Percentiles rank a stretch among this genome's conserved stretches.
These are phyloP conservation scores for Coleophora deauratella DNA, from an alignment of 2,888 invertebrate genomes.

Conservation along the genomic window DNA sequence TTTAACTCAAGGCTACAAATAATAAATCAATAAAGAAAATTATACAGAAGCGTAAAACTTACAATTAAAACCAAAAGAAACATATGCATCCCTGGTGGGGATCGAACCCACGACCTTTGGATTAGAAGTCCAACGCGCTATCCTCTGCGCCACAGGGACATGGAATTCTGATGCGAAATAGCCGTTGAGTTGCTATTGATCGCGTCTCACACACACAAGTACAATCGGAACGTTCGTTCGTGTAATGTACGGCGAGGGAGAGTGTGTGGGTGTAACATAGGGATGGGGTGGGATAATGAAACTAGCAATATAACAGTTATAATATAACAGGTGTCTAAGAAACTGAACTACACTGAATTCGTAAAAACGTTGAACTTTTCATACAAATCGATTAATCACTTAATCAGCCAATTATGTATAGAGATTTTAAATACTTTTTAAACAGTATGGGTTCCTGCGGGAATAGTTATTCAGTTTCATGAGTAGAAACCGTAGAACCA, in stretches of 20 bases:
- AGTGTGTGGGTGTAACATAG: slow-evolving; percentile 4
- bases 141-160: slow-evolving; percentile 89
- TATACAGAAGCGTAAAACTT: background rate
- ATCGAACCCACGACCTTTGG: slow-evolving; percentile 91
- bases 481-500: too few species aligned
- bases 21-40: slow-evolving; percentile 12
- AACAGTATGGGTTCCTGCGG: too few species aligned
- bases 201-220: slow-evolving; percentile 5
- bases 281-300: too few species aligned
- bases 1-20: slow-evolving; percentile 1
- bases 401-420: too few species aligned
- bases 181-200: slow-evolving; percentile 13
- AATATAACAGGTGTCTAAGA: too few species aligned
- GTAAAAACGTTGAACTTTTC: too few species aligned
- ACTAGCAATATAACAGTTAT: too few species aligned
- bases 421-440: too few species aligned
- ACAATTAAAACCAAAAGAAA: background rate
- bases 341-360: too few species aligned
- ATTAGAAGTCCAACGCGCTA: slow-evolving; percentile 92
- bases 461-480: too few species aligned
- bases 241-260: too few species aligned
- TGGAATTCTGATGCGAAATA: slow-evolving; percentile 26
- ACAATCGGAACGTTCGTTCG: background rate
- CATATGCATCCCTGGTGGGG: slow-evolving; percentile 82
- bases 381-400: too few species aligned